phyloP scores from a whole-genome alignment of 2,113 vertebrate species.

The Mesocricetus auratus region DNA sequence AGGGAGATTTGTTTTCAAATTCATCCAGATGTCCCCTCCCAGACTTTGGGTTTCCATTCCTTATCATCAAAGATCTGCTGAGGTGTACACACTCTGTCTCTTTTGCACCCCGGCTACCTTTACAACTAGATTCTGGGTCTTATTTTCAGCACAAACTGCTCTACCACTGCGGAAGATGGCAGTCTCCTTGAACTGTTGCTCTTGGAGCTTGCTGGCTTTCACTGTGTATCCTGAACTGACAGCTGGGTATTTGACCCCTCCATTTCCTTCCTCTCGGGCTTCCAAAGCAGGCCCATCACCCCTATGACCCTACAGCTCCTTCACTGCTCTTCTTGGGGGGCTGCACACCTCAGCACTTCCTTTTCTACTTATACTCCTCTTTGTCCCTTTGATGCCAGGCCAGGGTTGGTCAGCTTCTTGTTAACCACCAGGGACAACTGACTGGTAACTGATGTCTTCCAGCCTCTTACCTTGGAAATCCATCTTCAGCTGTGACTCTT shows the following conservation, averaged over 20 bases:
- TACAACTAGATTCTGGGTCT: not conserved
- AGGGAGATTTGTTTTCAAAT: not conserved
- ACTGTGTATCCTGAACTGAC: not conserved
- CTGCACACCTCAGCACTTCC: not conserved
- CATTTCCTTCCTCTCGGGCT: not conserved
- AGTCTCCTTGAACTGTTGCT: not conserved
- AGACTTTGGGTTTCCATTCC: not conserved
- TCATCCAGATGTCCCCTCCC: not conserved
- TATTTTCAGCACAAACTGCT: conserved; percentile 8
- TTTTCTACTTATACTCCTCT: not conserved
- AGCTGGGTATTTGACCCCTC: not conserved
- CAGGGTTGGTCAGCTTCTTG: not conserved
- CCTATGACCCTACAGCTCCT: not conserved
- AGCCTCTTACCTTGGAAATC: not conserved
- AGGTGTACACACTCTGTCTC: not conserved
- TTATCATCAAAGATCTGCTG: not conserved
- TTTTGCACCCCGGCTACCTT: not conserved
- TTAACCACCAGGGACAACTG: not conserved
- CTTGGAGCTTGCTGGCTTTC: not conserved
- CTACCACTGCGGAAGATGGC: not conserved
- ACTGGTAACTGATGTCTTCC: not conserved
- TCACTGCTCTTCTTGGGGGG: not conserved
- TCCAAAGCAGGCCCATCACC: not conserved
- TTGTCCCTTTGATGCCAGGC: not conserved
- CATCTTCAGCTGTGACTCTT: not conserved